Conservation (phyloP, 2,797 vertebrate species). For the Sphaeramia orbicularis region DNA sequence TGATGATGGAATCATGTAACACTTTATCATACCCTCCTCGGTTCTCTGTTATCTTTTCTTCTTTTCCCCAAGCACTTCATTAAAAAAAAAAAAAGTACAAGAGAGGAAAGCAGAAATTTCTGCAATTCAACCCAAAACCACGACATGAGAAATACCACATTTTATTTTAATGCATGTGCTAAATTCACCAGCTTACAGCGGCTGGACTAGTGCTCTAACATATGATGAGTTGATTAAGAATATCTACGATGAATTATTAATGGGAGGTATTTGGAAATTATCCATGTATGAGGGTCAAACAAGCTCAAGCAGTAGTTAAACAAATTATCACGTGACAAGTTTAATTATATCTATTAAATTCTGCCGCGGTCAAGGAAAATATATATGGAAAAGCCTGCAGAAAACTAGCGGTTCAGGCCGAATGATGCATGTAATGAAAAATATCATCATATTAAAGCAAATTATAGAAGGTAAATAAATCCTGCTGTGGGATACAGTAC, state of each 20-base stretch:
- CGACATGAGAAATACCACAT: slow-evolving; percentile 32
- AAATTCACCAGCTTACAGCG: slow-evolving; percentile 45
- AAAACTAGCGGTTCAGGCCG: slow-evolving; percentile 5
- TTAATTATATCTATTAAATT: slow-evolving; percentile 33
- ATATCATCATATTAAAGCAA: slow-evolving; percentile 5
- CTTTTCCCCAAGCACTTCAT: slow-evolving; percentile 68
- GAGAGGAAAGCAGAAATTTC: slow-evolving; percentile 37
- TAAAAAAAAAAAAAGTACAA: slow-evolving; percentile 49
- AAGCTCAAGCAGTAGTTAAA: slow-evolving; percentile 43
- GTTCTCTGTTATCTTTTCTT: slow-evolving; percentile 37
- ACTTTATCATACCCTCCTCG: slow-evolving; percentile 24
- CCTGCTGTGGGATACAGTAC: slow-evolving; percentile 12
- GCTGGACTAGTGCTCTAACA: slow-evolving; percentile 35
- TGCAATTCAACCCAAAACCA: slow-evolving; percentile 18
- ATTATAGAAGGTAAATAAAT: slow-evolving; percentile 28
- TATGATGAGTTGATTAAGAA: slow-evolving; percentile 61
- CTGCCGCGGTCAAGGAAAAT: slow-evolving; percentile 10
- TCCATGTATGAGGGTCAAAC: slow-evolving; percentile 47
- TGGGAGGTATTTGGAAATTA: slow-evolving; percentile 46
- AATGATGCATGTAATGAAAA: slow-evolving; percentile 28
- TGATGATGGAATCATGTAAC: slow-evolving; percentile 45
- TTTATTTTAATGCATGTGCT: slow-evolving; percentile 47
- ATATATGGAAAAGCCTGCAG: slow-evolving; percentile 5
- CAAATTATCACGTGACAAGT: slow-evolving; percentile 46
- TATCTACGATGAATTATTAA: slow-evolving; percentile 66